Conservation (phyloP, 1,140 invertebrate species). For the Lordiphosa mommai region DNA sequence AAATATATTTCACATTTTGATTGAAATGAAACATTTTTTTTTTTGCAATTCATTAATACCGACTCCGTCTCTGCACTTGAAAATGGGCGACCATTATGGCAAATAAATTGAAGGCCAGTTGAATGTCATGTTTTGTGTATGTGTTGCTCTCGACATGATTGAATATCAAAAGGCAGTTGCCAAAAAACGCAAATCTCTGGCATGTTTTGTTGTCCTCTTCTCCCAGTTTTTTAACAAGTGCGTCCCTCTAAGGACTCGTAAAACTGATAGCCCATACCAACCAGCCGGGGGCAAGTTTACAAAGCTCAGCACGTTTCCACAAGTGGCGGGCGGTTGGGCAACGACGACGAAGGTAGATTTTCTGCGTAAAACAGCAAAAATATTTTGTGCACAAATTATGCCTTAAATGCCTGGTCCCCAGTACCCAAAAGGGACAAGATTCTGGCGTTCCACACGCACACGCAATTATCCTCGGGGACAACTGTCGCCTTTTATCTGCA, state of each 20-base stretch:
- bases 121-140: conserved; percentile 44
- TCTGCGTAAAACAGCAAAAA: conserved; percentile 51
- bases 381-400: conserved; percentile 71
- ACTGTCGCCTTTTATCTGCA: conserved; percentile 71
- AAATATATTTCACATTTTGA: too few species aligned
- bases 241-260: conserved; percentile 66
- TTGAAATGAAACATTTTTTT: too few species aligned
- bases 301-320: conserved; percentile 69
- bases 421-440: conserved; percentile 9
- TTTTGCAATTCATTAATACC: conserved; percentile 21
- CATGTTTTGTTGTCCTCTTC: conserved; percentile 39
- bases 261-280: conserved; percentile 55
- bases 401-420: conserved; percentile 40
- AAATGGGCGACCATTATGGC: conserved; percentile 60
- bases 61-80: conserved; percentile 37
- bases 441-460: conserved; percentile 50
- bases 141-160: conserved; percentile 56
- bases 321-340: conserved; percentile 40
- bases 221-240: conserved; percentile 56
- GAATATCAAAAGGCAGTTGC: conserved; percentile 74
- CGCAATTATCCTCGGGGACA: conserved; percentile 70
- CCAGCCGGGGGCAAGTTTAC: conserved; percentile 31
- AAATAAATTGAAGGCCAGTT: conserved; percentile 60
- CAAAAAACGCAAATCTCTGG: conserved; percentile 61
- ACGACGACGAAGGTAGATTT: conserved; percentile 28